These are phyloP conservation scores for Tokudaia tokunoshimensis DNA, from an alignment of 2,797 vertebrate genomes.

Conservation along the genomic window DNA sequence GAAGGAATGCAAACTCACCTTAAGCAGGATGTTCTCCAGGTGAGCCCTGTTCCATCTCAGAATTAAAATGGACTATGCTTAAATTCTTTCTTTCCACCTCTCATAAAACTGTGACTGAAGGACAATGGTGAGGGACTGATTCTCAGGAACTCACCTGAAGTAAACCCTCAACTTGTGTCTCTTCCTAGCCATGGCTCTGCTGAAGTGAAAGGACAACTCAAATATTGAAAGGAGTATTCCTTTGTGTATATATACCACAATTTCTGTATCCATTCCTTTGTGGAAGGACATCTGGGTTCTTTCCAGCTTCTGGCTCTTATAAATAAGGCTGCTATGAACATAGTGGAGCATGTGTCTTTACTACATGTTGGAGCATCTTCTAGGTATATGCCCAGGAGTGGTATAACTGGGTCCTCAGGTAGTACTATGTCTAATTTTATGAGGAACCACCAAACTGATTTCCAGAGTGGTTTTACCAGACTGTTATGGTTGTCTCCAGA, in stretches of 20 bases:
- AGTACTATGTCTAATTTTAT: no score
- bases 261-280: no score
- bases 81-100: not conserved
- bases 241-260: not conserved
- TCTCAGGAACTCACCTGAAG: not conserved
- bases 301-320: no score
- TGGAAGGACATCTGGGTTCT: no score
- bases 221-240: rapidly evolving
- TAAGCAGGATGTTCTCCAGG: not conserved
- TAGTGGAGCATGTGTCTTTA: no score
- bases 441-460: no score
- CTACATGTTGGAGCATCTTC: no score
- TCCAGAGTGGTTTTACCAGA: no score
- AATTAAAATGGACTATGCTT: not conserved
- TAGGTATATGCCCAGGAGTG: no score
- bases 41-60: not conserved
- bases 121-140: not conserved
- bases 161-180: not conserved
- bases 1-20: not conserved
- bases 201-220: not conserved
- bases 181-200: not conserved
- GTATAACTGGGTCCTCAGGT: no score
- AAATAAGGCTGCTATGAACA: no score
- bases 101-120: conserved; percentile 6
- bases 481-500: no score